Evolutionary conservation across 2,113 vertebrate species (phyloP).

Genomic region (Lampris megalopsis): DNA sequence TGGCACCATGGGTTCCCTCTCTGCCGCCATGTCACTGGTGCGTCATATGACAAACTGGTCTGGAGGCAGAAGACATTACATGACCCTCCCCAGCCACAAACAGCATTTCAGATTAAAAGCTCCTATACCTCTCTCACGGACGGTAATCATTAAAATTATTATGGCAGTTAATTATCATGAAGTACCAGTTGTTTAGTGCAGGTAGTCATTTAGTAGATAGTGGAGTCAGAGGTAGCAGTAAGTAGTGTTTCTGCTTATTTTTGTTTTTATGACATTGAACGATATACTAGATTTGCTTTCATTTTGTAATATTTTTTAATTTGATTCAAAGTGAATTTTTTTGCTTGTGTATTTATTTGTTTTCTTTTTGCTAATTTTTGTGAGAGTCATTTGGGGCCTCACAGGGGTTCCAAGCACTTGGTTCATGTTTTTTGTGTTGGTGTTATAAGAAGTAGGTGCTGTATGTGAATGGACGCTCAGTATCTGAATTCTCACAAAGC

Average conservation of each 20-base stretch:
- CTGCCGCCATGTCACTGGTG: slow-evolving; percentile 80
- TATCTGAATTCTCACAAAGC: slow-evolving; percentile 58
- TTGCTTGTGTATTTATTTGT: slow-evolving; percentile 54
- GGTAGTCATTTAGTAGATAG: slow-evolving; percentile 64
- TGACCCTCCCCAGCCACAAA: slow-evolving; percentile 71
- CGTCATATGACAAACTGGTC: slow-evolving; percentile 78
- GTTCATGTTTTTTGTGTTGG: slow-evolving; percentile 70
- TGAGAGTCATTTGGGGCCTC: slow-evolving; percentile 73
- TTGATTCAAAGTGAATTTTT: slow-evolving; percentile 58
- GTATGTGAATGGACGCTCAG: slow-evolving; percentile 66
- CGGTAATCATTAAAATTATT: slow-evolving; percentile 73
- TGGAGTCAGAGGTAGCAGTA: slow-evolving; percentile 71
- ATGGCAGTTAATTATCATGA: slow-evolving; percentile 71
- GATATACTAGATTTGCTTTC: slow-evolving; percentile 49
- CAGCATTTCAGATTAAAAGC: slow-evolving; percentile 77
- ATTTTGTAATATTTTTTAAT: slow-evolving; percentile 52
- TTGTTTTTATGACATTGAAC: slow-evolving; percentile 46
- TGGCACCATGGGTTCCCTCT: slow-evolving; percentile 67
- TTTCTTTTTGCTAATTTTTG: slow-evolving; percentile 64
- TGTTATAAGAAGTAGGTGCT: slow-evolving; percentile 63
- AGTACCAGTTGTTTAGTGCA: slow-evolving; percentile 63
- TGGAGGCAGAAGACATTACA: slow-evolving; percentile 47
- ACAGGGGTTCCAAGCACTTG: slow-evolving; percentile 82
- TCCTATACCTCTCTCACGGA: slow-evolving; percentile 82
- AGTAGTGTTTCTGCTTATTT: slow-evolving; percentile 54